Base-by-base conservation (phyloP, 2,113 vertebrate species). In the Colossoma macropomum region DNA sequence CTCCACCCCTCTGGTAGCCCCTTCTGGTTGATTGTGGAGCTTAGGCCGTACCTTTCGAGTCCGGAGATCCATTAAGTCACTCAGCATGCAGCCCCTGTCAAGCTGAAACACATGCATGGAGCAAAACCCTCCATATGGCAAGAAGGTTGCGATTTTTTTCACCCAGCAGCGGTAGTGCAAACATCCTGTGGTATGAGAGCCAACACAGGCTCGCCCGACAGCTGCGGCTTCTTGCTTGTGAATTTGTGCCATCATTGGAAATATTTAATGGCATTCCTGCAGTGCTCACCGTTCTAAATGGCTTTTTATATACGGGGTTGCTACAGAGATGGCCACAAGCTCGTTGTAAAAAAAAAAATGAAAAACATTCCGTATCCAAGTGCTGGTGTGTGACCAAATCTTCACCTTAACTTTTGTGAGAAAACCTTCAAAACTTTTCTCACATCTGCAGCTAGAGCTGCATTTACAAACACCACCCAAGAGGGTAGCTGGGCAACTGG, bases 181-280 rank as follows among this genome's bases (percentile, higher is more conserved):
- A 66, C 77, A 60, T 59, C 41, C 79, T 79, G 71, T 68, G 48
- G 63, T 45, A 75, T 65, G 62, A 71, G 62, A 65, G 52, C 41
- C 21, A 23, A 25, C 48, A 72, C 78, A 70, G 75, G 23, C 41
- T 81, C 75, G 25, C 34, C 75, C 41, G 81, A 87, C 87, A 88
- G 85, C 83, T 89, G 88, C 79, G 52, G 52, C 38, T 54, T 34
- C 73, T 50, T 52, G 62, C 19, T 82, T 89, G 87, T 84, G 77
- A 82, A 89, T 59, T 45, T 81, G 82, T 88, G 75, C 74, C 3
- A 84, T 90, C 88, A 80, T 66, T 87, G 81, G 81, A 87, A 85
- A 87, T 65, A 75, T 85, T 90, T 86, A 86, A 84, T 83, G 77
- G 72, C 83, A 88, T 89, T 87, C 81, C 80, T 86, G 75, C 69